Conservation (phyloP, 2,113 vertebrate species). For the Megaleporinus macrocephalus region DNA sequence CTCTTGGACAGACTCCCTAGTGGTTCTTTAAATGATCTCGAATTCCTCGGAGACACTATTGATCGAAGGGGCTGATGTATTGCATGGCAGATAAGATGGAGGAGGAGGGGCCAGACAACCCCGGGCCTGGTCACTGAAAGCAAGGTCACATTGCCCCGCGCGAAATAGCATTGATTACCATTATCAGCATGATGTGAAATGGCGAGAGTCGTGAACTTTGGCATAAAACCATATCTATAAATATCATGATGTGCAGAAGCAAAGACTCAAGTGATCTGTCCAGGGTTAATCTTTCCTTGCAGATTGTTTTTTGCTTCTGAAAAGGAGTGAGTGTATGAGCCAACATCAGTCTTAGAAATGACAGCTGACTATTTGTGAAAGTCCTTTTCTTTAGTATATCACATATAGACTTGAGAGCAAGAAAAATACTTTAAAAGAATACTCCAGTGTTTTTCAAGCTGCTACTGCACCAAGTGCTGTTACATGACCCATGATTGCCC, state of each 20-base stretch:
- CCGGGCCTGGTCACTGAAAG: constrained; percentile 13
- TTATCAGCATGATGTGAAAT: background rate
- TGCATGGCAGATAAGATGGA: constrained; percentile 28
- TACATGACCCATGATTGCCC: too few species aligned
- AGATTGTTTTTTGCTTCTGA: background rate
- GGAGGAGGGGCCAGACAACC: constrained; percentile 5
- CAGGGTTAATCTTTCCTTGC: background rate
- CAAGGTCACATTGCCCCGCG: constrained; percentile 30
- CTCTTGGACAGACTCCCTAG: background rate
- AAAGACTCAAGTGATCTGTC: background rate
- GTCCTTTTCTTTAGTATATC: background rate
- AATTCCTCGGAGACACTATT: constrained; percentile 27
- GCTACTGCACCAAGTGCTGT: too few species aligned
- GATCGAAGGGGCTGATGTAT: constrained; percentile 40
- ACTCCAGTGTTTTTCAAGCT: too few species aligned
- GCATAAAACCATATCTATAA: background rate
- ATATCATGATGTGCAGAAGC: background rate
- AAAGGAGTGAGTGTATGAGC: background rate
- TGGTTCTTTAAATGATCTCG: constrained; percentile 27
- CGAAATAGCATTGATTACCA: constrained; percentile 12
- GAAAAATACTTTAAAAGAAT: too few species aligned
- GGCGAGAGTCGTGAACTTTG: constrained; percentile 10
- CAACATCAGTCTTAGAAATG: background rate
- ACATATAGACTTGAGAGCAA: too few species aligned
- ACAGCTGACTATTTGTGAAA: background rate